These are phyloP conservation scores for Polyergus mexicanus DNA, from an alignment of 1,140 invertebrate species.

Conservation along the genomic window DNA sequence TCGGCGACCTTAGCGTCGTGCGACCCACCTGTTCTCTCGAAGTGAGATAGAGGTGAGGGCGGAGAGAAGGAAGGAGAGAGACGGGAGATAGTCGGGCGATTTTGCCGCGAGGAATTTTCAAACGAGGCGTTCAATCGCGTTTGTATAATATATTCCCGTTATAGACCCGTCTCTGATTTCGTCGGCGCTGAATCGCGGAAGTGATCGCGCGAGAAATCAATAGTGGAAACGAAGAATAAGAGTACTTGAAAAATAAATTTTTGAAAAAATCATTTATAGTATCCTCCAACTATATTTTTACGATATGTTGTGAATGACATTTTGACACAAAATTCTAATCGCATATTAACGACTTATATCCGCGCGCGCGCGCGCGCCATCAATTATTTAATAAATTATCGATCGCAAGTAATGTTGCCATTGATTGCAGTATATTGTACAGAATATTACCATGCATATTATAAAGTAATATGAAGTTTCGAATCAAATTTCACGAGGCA, in stretches of 20 bases:
- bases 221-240: background rate
- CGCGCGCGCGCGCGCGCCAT: too few species aligned
- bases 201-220: conserved; percentile 36
- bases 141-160: background rate
- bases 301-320: background rate
- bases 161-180: conserved; percentile 55
- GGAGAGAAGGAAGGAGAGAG: background rate
- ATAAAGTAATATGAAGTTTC: too few species aligned
- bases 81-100: background rate
- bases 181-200: conserved; percentile 47
- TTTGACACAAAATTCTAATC: background rate
- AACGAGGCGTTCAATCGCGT: background rate
- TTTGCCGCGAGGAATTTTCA: conserved; percentile 35
- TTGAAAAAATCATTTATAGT: background rate
- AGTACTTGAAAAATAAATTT: background rate
- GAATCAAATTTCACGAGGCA: too few species aligned
- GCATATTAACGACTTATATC: background rate
- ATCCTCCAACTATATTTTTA: too few species aligned
- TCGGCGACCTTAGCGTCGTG: conserved; percentile 70
- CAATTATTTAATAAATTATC: too few species aligned
- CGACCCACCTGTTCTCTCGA: conserved; percentile 67
- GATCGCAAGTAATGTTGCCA: too few species aligned
- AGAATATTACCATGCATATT: too few species aligned
- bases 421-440: too few species aligned
- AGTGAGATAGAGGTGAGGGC: background rate